Evolutionary conservation across 2,797 vertebrate species (phyloP).

Genomic region (Channa striata): DNA sequence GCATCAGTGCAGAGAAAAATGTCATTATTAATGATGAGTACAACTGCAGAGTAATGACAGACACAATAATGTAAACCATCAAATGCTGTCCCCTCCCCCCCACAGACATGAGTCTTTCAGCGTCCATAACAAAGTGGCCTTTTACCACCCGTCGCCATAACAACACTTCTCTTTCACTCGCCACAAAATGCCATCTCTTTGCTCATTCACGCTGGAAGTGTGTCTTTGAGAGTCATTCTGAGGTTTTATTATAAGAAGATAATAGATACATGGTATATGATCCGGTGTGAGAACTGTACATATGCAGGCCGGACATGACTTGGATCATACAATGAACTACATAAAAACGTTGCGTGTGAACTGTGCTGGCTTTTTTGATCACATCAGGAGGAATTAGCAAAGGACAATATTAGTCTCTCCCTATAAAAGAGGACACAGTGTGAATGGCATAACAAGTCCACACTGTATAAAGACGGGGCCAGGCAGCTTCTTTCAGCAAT

Average conservation of each 20-base stretch:
- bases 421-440: not conserved
- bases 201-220: not conserved
- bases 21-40: not conserved
- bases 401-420: not conserved
- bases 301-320: not conserved
- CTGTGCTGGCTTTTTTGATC: not conserved
- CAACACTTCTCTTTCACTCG: constrained; percentile 2
- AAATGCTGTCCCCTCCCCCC: not conserved
- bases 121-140: constrained; percentile 4
- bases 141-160: constrained; percentile 11
- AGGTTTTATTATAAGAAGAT: not conserved
- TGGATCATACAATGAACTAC: not conserved
- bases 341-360: not conserved
- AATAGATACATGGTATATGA: too few species aligned
- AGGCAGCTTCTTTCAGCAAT: too few species aligned
- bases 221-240: not conserved
- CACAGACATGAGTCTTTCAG: not conserved
- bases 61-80: not conserved
- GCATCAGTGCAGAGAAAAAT: not conserved
- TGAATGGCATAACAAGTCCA: constrained; percentile 4
- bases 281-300: not conserved
- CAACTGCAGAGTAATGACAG: not conserved
- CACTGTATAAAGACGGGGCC: not conserved
- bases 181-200: not conserved
- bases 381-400: not conserved